Base-by-base conservation (phyloP, 2,797 vertebrate genomes). In the Eulemur coronatus region DNA sequence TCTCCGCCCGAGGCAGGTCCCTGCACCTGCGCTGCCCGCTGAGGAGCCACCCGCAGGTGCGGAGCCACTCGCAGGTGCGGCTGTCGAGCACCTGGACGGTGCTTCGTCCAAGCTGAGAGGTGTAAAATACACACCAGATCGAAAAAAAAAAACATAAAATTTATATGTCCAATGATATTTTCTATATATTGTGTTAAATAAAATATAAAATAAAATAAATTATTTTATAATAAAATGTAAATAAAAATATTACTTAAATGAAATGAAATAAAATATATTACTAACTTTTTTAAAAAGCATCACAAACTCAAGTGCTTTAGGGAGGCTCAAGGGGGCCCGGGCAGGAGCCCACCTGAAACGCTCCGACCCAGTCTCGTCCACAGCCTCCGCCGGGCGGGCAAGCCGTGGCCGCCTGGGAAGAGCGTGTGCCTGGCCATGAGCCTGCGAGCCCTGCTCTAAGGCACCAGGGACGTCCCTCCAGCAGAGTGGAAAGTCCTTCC, bases 361-460 rank as follows among this genome's bases (percentile, higher is more conserved):
- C 20, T 13, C 35, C 4, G 35, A 14, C 41, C 67, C 35, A 14
- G 3, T 24, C 35, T 70, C 43, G 9, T 43, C 43, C 43, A 43
- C 43, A 43, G 43, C 43, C 43, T 43, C 35, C 2, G 1, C 67
- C 67, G 38, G 3, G 38, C 4, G 24, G 69, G 26, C 38, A 15
- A 9, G n/a, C 13, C 1, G 6, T 1, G 0, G 13, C 69, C 28
- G 69, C 69, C 38, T 2, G 12, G 7, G 69, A 26, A 43, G 38
- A 43, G 38, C 69, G 41, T 4, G 5, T 70, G 38, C 43, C 70
- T 41, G 43, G 38, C 38, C 12, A 1, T 15, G 41, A 43, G 38
- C 24, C 12, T 26, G 43, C 1, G 28, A 43, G 28, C 70, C 3
- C 70, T 72, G 70, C 35, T 38, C 38, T 8, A 12, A 46, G 41